Evolutionary conservation across 2,797 vertebrate genomes (phyloP), one percentile per base, ranked within the genome.

Genomic region (Enteromius treurensis): DNA sequence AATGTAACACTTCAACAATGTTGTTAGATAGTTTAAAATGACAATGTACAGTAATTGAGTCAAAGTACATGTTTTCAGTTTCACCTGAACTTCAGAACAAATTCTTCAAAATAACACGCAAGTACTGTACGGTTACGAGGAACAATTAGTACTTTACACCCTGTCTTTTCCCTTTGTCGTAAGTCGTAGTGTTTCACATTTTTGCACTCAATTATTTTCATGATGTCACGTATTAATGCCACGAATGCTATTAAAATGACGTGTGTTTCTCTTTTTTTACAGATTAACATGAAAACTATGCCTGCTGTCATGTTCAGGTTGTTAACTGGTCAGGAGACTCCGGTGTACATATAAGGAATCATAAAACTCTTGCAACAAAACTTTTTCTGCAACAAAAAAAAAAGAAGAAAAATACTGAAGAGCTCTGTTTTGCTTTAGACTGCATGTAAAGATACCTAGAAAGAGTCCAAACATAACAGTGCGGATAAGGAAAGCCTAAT

Each of bases 291-390:
- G 95, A 95, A 95, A 91, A 95, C 95, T 15, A 95, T 95, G 95
- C 95, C 95, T 3, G 98, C 98, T 0, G 97, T 98, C 88, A 99
- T 99, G 98, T 99, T 98, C 94, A 92, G 98, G 89, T 95, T 99
- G 73, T 96, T 99, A 77, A 99, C 98, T 0, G 98, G 97, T 82
- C 98, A 99, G 84, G 98, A 99, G 94, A 97, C 97, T 0, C 98
- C 98, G 0, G 84, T 98, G 68, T 99, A 99, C 94, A 98, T 99
- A 90, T 99, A 94, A 83, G 64, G 37, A 94, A 90, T 86, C 34
- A 32, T 11, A 49, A 32, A 69, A 70, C 60, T 23, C 42, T 45
- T 13, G 42, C 42, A 14, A 45, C 42, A 45, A 29, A 45, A 21
- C 42, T n/a, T 74, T 53, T 70, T 65, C 60, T 81, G 68, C 45